These are phyloP conservation scores for Acleris cristana DNA, from an alignment of 2,888 invertebrate genomes.

Conservation along the genomic window DNA sequence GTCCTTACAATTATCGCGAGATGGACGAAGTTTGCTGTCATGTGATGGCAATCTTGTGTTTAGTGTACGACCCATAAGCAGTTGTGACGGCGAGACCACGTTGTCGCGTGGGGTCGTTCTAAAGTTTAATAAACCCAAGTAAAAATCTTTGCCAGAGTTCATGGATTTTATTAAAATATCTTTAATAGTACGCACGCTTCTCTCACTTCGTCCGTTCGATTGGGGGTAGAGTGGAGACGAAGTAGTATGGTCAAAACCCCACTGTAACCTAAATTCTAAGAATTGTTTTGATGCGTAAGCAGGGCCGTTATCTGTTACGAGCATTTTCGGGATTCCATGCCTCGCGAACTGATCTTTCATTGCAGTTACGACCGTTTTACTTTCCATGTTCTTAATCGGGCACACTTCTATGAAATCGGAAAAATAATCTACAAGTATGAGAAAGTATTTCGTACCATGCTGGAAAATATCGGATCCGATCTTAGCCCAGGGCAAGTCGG, in stretches of 20 bases:
- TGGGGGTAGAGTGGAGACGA: conserved; percentile 38
- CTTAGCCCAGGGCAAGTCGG: conserved; percentile 39
- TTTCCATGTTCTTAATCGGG: conserved; percentile 8
- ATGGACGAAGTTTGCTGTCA: conserved; percentile 11
- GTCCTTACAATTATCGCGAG: conserved; percentile 16
- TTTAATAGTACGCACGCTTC: conserved; percentile 37
- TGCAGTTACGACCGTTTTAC: conserved; percentile 18
- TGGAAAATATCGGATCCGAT: conserved; percentile 42
- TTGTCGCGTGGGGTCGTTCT: conserved; percentile 32
- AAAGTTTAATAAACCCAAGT: conserved; percentile 38
- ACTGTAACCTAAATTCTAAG: conserved; percentile 28
- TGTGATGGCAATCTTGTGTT: conserved; percentile 36
- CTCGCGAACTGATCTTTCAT: conserved; percentile 40
- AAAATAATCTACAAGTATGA: conserved; percentile 41
- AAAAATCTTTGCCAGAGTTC: conserved; percentile 27
- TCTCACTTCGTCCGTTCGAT: conserved; percentile 38
- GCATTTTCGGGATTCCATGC: conserved; percentile 39
- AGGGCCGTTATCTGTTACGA: conserved; percentile 42
- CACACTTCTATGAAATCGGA: conserved; percentile 41
- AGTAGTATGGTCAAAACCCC: conserved; percentile 36
- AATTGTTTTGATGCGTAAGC: conserved; percentile 39
- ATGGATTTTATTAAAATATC: conserved; percentile 34
- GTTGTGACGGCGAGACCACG: conserved; percentile 33
- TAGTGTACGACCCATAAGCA: conserved; percentile 39
- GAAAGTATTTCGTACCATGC: conserved; percentile 37